phyloP scores from a whole-genome alignment of 2,888 invertebrate species.

The Nomada ruficornis region DNA sequence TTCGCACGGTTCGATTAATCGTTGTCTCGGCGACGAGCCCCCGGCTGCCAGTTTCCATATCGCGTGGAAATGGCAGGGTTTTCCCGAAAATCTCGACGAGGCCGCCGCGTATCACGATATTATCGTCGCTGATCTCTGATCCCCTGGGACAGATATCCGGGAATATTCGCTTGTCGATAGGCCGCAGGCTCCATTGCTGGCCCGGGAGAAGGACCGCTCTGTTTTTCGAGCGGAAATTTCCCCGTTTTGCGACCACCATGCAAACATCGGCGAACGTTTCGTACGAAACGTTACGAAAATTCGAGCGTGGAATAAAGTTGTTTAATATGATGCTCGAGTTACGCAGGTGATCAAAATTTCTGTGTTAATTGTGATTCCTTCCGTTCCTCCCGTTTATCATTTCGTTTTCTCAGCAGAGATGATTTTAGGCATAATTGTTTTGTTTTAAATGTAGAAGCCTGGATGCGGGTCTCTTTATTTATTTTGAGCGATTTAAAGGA shows the following conservation, averaged over 20 bases:
- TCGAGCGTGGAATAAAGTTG: too few species aligned
- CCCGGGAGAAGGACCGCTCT: neutral
- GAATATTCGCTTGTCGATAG: constrained; percentile 59
- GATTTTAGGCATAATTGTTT: too few species aligned
- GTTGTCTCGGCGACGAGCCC: neutral
- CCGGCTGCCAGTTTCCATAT: constrained; percentile 12
- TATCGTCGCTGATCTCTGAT: constrained; percentile 57
- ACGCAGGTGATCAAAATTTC: too few species aligned
- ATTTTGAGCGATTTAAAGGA: too few species aligned
- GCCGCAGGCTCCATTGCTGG: neutral
- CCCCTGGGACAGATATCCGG: constrained; percentile 52
- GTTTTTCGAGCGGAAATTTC: constrained; percentile 14
- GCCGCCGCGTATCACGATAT: constrained; percentile 43
- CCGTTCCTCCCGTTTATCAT: too few species aligned
- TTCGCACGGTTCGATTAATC: constrained; percentile 32
- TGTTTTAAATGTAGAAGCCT: too few species aligned
- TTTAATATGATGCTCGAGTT: too few species aligned
- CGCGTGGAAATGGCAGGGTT: constrained; percentile 14
- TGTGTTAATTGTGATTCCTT: too few species aligned
- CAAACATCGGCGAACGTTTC: neutral
- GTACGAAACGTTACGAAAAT: too few species aligned
- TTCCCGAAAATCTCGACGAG: constrained; percentile 46
- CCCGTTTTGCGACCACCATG: neutral
- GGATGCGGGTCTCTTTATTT: too few species aligned
- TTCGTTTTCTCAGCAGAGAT: too few species aligned